Base-by-base conservation (phyloP, 1,140 invertebrate genomes). In the Cephus cinctus region DNA sequence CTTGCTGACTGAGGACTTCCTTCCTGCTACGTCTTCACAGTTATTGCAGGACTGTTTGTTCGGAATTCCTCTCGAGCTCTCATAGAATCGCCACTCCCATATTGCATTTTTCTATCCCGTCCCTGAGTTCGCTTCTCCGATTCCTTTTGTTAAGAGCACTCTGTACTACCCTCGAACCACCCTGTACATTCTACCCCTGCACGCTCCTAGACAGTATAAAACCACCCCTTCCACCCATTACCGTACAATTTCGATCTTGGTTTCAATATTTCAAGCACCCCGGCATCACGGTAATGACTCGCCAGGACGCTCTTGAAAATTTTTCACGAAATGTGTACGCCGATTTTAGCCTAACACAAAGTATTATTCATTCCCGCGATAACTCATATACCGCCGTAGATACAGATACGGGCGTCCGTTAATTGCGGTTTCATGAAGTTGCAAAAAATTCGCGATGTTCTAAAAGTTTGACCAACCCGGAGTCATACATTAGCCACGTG, bases 381-480 rank as follows among this genome's bases (percentile, higher is more conserved):
- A n/a, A n/a, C n/a, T n/a, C n/a, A n/a, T n/a, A n/a, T n/a, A n/a
- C n/a, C n/a, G n/a, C n/a, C n/a, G n/a, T n/a, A n/a, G n/a, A n/a
- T n/a, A n/a, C n/a, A n/a, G n/a, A n/a, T n/a, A n/a, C n/a, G n/a
- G n/a, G n/a, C n/a, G n/a, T n/a, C n/a, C n/a, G n/a, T n/a, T n/a
- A n/a, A n/a, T n/a, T n/a, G n/a, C n/a, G n/a, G n/a, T n/a, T n/a
- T n/a, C n/a, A n/a, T n/a, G n/a, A n/a, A n/a, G n/a, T n/a, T n/a
- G n/a, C n/a, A n/a, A n/a, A n/a, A n/a, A n/a, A 43, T 54, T 54
- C 46, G 41, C 38, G 20, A 14, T 50, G n/a, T 45, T 35, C 32
- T 23, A 56, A 56, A 56, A 56, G 50, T 56, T 52, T 56, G 50
- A 52, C 49, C 54, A 48, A 56, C 54, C 45, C 49, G 46, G 38